A percentile compares a stretch with the other conserved stretches of the same genome.
These are phyloP conservation scores for Argyresthia albistria DNA, from an alignment of 2,888 invertebrate species.

Conservation along the genomic window DNA sequence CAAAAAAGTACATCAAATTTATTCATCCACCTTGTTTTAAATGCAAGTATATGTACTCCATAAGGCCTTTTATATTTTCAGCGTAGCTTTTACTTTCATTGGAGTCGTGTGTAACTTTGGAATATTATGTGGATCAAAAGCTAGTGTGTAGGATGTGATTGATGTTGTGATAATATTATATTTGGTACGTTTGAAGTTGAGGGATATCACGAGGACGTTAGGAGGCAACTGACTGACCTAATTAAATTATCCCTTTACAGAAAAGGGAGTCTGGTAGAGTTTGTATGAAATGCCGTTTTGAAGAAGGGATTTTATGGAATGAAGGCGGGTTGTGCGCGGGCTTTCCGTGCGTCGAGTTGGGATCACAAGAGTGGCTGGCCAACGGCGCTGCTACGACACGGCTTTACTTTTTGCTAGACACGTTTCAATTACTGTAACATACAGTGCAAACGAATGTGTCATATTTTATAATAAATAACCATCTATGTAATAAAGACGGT, in stretches of 20 bases:
- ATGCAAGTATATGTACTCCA: too few species aligned
- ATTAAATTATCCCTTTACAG: too few species aligned
- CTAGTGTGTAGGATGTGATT: conserved; percentile 21
- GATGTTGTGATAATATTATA: conserved; percentile 37
- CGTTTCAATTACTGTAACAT: conserved; percentile 65
- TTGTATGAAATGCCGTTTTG: not conserved
- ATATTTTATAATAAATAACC: conserved; percentile 74
- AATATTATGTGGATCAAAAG: not conserved
- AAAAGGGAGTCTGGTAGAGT: not conserved
- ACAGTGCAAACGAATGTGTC: conserved; percentile 71
- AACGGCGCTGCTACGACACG: conserved; percentile 26
- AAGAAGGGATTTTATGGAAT: not conserved
- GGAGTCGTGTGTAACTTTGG: too few species aligned
- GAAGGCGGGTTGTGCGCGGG: not conserved
- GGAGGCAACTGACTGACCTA: too few species aligned
- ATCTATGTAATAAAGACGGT: conserved; percentile 55
- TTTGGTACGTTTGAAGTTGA: not conserved
- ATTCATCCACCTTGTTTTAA: too few species aligned
- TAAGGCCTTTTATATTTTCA: too few species aligned
- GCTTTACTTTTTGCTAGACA: conserved; percentile 56
- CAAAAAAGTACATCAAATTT: too few species aligned
- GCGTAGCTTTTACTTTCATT: too few species aligned
- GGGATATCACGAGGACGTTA: too few species aligned
- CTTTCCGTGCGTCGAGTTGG: too few species aligned
- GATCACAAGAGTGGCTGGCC: not conserved